Evolutionary conservation across 2,113 vertebrate genomes (phyloP), one percentile per base, ranked within the genome.

Genomic region (Arenaria interpres): DNA sequence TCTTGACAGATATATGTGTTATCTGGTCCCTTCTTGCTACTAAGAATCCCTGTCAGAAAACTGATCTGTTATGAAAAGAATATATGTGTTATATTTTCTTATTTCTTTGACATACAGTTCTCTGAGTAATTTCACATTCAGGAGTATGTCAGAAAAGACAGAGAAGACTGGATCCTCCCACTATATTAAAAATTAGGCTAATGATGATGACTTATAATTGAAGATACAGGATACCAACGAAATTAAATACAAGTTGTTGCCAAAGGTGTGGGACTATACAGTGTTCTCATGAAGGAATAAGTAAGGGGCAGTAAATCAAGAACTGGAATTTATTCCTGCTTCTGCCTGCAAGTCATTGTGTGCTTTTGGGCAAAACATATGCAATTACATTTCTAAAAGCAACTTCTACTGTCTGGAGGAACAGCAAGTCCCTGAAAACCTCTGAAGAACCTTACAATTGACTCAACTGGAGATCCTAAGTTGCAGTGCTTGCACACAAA

Each of bases 121-220:
- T 76, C 33, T 4, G 4, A 20, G 22, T 71, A 89, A 86, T 59
- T 63, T 1, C 12, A 53, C 4, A 20, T 72, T 77, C 39, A 87
- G 5, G 20, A 77, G 8, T 39, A 81, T 59, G n/a, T 37, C 32
- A 64, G 33, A 83, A 69, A 88, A 85, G 37, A 71, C 17, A 18
- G 4, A 74, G 74, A 74, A 54, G 15, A 32, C 15, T 39, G 48
- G 8, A 39, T 53, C 0, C 0, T 13, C 2, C 9, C 8, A 67
- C 62, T 9, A 39, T 24, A 16, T 50, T 45, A 20, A 85, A 95
- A 94, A 80, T 28, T 62, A 28, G 12, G 5, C 23, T 45, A 45
- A 54, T 0, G 0, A 18, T 62, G 5, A 6, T 69, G 20, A 66
- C 63, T 89, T 46, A 33, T 63, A 77, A 30, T 18, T 4, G 0